Evolutionary conservation across 1,140 invertebrate genomes (phyloP).

Genomic region (Pentalonia nigronervosa): DNA sequence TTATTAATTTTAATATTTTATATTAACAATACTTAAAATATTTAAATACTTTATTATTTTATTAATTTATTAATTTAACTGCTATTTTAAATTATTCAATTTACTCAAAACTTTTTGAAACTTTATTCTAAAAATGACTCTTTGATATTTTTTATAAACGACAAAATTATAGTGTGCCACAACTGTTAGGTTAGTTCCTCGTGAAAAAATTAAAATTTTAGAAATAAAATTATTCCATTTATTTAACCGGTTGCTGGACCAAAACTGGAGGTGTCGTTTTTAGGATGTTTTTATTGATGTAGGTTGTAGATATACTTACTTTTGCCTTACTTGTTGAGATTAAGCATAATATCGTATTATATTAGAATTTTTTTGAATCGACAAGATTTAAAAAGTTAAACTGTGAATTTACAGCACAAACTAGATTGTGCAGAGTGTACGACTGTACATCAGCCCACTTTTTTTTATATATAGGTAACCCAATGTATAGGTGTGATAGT

Average conservation of each 20-base stretch:
- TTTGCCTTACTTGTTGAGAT: neutral
- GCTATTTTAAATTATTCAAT: neutral
- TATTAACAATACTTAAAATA: neutral
- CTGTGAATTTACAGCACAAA: neutral
- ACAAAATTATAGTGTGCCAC: neutral
- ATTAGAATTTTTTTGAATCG: neutral
- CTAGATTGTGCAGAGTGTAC: neutral
- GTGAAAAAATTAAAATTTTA: neutral
- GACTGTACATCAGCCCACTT: neutral
- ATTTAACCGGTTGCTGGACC: neutral
- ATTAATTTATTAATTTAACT: no score
- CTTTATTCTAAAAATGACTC: neutral
- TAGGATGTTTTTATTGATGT: no score
- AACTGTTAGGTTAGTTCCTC: neutral
- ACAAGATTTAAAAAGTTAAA: neutral
- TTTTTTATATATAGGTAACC: no score
- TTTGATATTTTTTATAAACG: neutral
- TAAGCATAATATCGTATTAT: neutral
- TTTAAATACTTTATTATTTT: no score
- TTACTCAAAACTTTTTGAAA: neutral
- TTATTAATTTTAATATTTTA: neutral
- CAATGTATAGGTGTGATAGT: neutral
- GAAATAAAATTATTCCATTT: neutral
- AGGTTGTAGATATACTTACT: no score
- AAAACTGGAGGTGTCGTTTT: no score